phyloP scores from a whole-genome alignment of 2,888 invertebrate genomes.

The Temnothorax ravouxi region DNA sequence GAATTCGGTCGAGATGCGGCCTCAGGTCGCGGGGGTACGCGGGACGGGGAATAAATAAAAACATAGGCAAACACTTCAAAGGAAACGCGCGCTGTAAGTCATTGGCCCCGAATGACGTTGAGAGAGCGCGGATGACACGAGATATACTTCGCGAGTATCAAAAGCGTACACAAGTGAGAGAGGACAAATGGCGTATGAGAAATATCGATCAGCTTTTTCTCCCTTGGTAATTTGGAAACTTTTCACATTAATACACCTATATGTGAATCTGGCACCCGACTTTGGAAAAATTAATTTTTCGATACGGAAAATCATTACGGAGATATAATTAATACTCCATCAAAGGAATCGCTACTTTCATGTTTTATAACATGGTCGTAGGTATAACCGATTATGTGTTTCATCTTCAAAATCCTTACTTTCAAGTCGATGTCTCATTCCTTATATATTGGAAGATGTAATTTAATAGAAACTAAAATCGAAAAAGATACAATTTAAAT shows the following conservation, averaged over 20 bases:
- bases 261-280: too few relatives aligned
- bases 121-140: conserved; percentile 25
- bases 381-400: background rate
- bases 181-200: background rate
- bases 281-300: too few relatives aligned
- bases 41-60: conserved; percentile 37
- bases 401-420: background rate
- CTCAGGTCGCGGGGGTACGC: background rate
- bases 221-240: background rate
- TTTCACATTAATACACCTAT: background rate
- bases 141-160: conserved; percentile 26
- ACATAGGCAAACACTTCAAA: conserved; percentile 47
- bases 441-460: background rate
- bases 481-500: background rate
- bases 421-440: background rate
- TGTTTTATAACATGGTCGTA: background rate
- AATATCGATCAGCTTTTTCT: background rate
- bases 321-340: background rate
- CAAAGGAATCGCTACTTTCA: background rate
- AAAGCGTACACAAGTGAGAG: background rate
- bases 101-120: conserved; percentile 21
- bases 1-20: conserved; percentile 23
- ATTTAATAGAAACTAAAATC: background rate
- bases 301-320: too few relatives aligned
- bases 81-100: conserved; percentile 9